Percentiles rank a stretch among this genome's conserved stretches.
These are phyloP conservation scores for Netta rufina DNA, from an alignment of 2,797 vertebrate genomes.

Conservation along the genomic window DNA sequence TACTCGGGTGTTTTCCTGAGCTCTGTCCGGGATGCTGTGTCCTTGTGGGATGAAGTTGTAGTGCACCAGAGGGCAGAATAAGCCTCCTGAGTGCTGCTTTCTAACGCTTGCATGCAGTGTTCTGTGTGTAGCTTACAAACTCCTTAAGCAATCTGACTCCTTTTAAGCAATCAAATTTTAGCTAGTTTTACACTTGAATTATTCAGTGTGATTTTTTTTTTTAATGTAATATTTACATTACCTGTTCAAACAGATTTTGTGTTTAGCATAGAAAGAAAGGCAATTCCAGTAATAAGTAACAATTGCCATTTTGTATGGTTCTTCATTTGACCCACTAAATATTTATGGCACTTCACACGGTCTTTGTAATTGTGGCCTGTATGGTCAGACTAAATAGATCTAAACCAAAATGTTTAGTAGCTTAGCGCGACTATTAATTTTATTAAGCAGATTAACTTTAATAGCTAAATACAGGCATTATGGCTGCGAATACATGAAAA, in stretches of 20 bases:
- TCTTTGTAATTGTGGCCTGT: constrained; percentile 51
- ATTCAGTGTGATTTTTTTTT: constrained; percentile 54
- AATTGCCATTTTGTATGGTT: constrained; percentile 61
- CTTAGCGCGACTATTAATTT: constrained; percentile 35
- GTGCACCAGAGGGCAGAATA: constrained; percentile 33
- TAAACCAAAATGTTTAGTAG: constrained; percentile 48
- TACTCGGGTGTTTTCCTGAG: not conserved
- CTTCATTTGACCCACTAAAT: constrained; percentile 71
- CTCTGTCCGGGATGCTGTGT: not conserved
- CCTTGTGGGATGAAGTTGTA: not conserved
- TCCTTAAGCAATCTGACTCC: not conserved
- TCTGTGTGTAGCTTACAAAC: constrained; percentile 35
- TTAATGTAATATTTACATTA: constrained; percentile 37
- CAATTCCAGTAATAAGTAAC: constrained; percentile 72
- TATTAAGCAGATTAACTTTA: constrained; percentile 60
- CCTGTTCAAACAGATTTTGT: constrained; percentile 68
- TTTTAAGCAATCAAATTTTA: constrained; percentile 47
- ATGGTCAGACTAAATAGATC: constrained; percentile 56
- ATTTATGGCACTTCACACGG: constrained; percentile 57
- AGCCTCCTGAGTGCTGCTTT: not conserved
- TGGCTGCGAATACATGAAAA: not conserved
- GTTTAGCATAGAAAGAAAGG: constrained; percentile 64
- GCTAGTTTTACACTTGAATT: constrained; percentile 58
- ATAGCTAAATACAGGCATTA: constrained; percentile 23
- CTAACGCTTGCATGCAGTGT: not conserved